Evolutionary conservation across 2,888 invertebrate genomes (phyloP).

Genomic region (Macrophya alboannulata): DNA sequence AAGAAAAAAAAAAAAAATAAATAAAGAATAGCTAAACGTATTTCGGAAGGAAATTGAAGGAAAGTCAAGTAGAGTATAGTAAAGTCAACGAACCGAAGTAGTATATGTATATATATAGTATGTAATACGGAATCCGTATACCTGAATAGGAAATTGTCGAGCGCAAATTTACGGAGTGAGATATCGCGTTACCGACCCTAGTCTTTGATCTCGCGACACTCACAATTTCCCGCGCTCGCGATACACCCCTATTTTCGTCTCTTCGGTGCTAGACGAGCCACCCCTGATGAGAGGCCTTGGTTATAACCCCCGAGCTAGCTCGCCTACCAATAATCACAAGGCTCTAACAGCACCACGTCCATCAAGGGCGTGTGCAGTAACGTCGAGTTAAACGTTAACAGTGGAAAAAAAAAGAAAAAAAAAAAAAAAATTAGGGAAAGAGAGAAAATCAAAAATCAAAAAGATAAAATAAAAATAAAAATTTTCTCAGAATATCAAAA

Average conservation of each 20-base stretch:
- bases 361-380: not conserved
- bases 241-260: slow-evolving; percentile 78
- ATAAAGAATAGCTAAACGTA: no score
- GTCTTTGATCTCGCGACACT: slow-evolving; percentile 80
- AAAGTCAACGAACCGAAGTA: not conserved
- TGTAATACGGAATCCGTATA: not conserved
- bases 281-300: slow-evolving; percentile 48
- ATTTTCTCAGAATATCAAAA: no score
- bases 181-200: slow-evolving; percentile 78
- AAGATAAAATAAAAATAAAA: not conserved
- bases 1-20: not conserved
- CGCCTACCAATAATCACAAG: slow-evolving; percentile 51
- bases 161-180: slow-evolving; percentile 59
- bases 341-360: slow-evolving; percentile 28
- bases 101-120: not conserved
- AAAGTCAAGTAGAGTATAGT: no score
- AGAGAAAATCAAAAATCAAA: not conserved
- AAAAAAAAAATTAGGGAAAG: not conserved
- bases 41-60: no score
- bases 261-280: slow-evolving; percentile 62
- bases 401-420: not conserved
- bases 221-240: slow-evolving; percentile 79
- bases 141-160: not conserved
- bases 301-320: slow-evolving; percentile 24
- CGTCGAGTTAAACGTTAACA: slow-evolving; percentile 21